Percentiles rank a stretch among this genome's conserved stretches.
These are phyloP conservation scores for Macrosiphum euphorbiae DNA, from an alignment of 2,888 invertebrate genomes.

Conservation along the genomic window DNA sequence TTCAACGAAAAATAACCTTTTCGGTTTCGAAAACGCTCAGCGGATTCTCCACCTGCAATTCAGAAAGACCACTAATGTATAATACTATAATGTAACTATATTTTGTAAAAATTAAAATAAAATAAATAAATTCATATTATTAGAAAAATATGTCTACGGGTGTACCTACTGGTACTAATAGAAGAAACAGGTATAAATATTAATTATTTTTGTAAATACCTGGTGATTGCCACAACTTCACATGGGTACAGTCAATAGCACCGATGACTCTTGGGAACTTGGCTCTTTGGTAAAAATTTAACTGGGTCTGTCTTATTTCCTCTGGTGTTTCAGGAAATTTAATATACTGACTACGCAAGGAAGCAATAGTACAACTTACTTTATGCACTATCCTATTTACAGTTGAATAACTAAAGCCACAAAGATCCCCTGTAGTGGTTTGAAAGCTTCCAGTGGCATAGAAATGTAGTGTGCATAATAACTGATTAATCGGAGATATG, in stretches of 20 bases:
- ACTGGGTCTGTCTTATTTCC: constrained; percentile 65
- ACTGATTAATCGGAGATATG: constrained; percentile 45
- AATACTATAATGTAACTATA: not conserved
- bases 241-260: constrained; percentile 36
- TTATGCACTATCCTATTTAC: constrained; percentile 66
- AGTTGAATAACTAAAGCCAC: constrained; percentile 66
- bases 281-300: constrained; percentile 66
- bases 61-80: constrained; percentile 30
- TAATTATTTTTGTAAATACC: constrained; percentile 14
- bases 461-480: constrained; percentile 16
- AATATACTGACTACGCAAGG: constrained; percentile 49
- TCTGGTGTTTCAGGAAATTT: constrained; percentile 64
- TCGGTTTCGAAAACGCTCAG: constrained; percentile 23
- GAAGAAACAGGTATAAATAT: constrained; percentile 22
- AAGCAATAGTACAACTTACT: constrained; percentile 67
- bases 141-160: constrained; percentile 1
- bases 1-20: constrained; percentile 23
- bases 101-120: constrained; percentile 22
- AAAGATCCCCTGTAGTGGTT: constrained; percentile 65
- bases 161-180: constrained; percentile 16
- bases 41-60: constrained; percentile 10
- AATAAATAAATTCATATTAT: constrained; percentile 25
- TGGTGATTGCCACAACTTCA: constrained; percentile 23
- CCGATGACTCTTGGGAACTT: constrained; percentile 39
- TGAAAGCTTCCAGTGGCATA: constrained; percentile 27